phyloP scores from a whole-genome alignment of 1,140 invertebrate genomes.

The Araneus ventricosus region DNA sequence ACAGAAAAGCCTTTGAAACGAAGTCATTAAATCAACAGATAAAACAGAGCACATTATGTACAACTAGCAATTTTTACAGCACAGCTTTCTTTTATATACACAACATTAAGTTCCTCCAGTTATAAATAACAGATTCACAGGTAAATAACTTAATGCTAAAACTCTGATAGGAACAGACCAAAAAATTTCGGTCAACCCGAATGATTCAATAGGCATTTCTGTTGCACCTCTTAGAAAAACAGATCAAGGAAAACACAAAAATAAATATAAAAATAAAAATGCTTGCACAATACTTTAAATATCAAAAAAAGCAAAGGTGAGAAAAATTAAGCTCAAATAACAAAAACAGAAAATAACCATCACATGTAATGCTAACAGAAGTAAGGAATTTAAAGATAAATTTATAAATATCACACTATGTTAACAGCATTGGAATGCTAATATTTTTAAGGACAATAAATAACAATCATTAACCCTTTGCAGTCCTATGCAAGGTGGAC shows the following conservation, averaged over 20 bases:
- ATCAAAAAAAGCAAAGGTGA: not conserved
- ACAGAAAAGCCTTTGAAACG: constrained; percentile 55
- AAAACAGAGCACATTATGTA: constrained; percentile 61
- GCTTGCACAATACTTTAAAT: not conserved
- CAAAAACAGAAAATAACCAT: not conserved
- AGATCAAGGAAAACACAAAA: not conserved
- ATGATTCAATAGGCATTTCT: constrained; percentile 40
- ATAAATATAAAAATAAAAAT: not conserved
- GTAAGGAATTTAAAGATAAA: constrained; percentile 1
- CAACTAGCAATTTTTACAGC: constrained; percentile 67
- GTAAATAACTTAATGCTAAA: constrained; percentile 35
- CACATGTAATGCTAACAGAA: not conserved
- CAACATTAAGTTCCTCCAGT: constrained; percentile 33
- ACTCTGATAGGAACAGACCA: constrained; percentile 57
- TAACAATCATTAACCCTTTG: not conserved
- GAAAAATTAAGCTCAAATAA: constrained; percentile 4
- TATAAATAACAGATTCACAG: constrained; percentile 29
- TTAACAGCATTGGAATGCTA: constrained; percentile 7
- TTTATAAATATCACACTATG: constrained; percentile 12
- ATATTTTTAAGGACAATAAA: not conserved
- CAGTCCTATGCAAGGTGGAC: too few relatives aligned
- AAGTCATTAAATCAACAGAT: constrained; percentile 50
- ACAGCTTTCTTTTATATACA: constrained; percentile 60
- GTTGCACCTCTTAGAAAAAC: constrained; percentile 37
- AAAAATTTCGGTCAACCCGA: constrained; percentile 30